Evolutionary conservation across 1,140 invertebrate species (phyloP), one percentile per base, ranked within the genome.

Genomic region (Drosophila littoralis): DNA sequence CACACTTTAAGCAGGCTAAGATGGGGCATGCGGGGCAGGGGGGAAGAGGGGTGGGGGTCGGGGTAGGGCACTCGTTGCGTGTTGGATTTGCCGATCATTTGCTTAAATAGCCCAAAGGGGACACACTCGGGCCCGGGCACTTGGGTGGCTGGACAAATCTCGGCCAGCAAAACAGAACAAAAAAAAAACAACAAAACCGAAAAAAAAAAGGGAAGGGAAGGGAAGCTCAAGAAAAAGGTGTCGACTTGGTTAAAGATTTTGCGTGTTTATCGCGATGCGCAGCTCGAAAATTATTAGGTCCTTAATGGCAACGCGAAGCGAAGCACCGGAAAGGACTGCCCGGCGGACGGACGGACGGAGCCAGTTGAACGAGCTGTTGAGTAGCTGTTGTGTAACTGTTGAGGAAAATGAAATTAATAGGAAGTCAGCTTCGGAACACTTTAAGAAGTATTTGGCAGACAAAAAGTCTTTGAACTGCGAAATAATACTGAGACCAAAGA

Each of bases 31-130:
- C 17, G 10, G 36, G 22, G 38, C 1, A 35, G 28, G 1, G 28
- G 32, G n/a, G 12, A 6, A 38, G 43, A 10, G n/a, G 40, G 7
- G 0, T 4, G 10, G 4, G 15, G 36, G 13, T 2, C 12, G 15
- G 43, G 8, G 3, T n/a, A 12, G 43, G 8, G 3, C 15, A 12
- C 48, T 51, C 59, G 79, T 90, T 86, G 82, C 77, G 77, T 83
- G 88, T 86, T 68, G 77, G 79, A 46, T 75, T 65, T 68, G 76
- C 66, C 68, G 83, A 89, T 88, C 80, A 89, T 90, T 89, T 91
- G 81, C 77, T 91, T 91, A 86, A 91, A 90, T 86, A 83, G 81
- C 81, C 85, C 77, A 78, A 68, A 83, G 79, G 79, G 79, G 77
- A 80, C 76, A 85, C 61, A 57, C 9, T 58, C 64, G 22, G 4